Conservation (phyloP, 2,113 vertebrate genomes). For the Apodemus sylvaticus region DNA sequence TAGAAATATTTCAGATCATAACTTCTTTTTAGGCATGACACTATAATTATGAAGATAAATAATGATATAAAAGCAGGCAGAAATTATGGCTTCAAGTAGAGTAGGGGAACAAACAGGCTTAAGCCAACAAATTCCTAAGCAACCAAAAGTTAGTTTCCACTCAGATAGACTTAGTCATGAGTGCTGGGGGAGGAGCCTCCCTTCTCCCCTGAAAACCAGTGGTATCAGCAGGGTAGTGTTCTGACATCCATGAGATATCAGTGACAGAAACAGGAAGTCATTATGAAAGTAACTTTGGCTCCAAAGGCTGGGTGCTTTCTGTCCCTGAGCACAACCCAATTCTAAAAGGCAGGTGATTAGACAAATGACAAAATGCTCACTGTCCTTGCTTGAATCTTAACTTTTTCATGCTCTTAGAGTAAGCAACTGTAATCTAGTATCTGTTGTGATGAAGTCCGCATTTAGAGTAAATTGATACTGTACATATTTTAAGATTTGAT, state of each 20-base stretch:
- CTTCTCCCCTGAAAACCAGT: conserved; percentile 40
- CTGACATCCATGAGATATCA: conserved; percentile 34
- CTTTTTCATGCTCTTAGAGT: background rate
- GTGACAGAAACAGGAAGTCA: background rate
- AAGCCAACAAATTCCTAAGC: conserved; percentile 72
- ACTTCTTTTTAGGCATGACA: background rate
- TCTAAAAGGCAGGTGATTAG: background rate
- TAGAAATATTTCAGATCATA: conserved; percentile 46
- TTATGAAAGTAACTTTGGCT: conserved; percentile 23
- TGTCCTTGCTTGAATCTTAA: background rate
- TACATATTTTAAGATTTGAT: background rate
- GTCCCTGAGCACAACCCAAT: background rate
- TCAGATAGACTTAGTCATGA: conserved; percentile 68
- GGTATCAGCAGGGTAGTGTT: conserved; percentile 60
- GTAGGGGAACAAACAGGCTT: conserved; percentile 3
- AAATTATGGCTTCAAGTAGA: conserved; percentile 47
- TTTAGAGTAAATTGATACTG: background rate
- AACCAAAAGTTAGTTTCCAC: conserved; percentile 66
- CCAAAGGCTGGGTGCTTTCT: background rate
- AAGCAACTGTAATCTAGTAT: background rate
- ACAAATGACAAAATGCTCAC: background rate
- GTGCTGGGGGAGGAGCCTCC: conserved; percentile 24
- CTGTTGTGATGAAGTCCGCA: background rate
- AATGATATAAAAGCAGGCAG: conserved; percentile 39
- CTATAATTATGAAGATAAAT: conserved; percentile 17